Evolutionary conservation across 2,797 vertebrate genomes (phyloP).

Genomic region (Catostomus latipinnis): DNA sequence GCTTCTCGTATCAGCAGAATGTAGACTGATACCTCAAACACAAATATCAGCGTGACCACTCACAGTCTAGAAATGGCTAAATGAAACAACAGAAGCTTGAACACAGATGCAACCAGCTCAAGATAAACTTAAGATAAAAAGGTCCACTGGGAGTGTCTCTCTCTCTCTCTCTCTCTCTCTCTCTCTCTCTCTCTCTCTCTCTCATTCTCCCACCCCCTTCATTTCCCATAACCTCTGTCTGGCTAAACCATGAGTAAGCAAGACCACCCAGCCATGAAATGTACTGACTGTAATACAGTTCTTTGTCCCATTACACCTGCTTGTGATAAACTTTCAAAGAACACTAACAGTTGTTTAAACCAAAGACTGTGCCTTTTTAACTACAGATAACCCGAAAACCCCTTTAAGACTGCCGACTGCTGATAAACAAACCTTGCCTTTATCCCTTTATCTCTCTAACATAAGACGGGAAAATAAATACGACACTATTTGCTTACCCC

Average conservation of each 20-base stretch:
- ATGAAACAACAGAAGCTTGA: constrained; percentile 20
- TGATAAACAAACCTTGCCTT: constrained; percentile 25
- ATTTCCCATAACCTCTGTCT: constrained; percentile 43
- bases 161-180: not conserved
- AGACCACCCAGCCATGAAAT: constrained; percentile 46
- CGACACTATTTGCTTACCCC: constrained; percentile 9
- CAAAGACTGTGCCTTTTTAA: constrained; percentile 37
- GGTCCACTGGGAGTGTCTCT: not conserved
- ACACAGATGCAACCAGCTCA: constrained; percentile 9
- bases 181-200: constrained; percentile 1
- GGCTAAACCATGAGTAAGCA: constrained; percentile 35
- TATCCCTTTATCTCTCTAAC: constrained; percentile 39
- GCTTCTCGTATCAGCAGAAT: constrained; percentile 27
- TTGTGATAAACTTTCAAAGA: constrained; percentile 32
- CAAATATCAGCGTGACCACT: constrained; percentile 38
- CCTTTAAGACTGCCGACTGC: constrained; percentile 18
- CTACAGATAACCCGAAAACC: constrained; percentile 21
- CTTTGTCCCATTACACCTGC: constrained; percentile 31
- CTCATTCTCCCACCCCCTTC: constrained; percentile 16
- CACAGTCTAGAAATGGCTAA: constrained; percentile 43
- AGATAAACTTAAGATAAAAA: constrained; percentile 21
- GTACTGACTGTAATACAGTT: constrained; percentile 33
- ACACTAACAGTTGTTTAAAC: constrained; percentile 29
- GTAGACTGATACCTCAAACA: constrained; percentile 33
- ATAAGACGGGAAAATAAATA: constrained; percentile 18